A percentile compares a stretch with the other conserved stretches of the same genome.
Evolutionary conservation across 2,797 vertebrate species (phyloP).

Genomic region (Microchirus variegatus): DNA sequence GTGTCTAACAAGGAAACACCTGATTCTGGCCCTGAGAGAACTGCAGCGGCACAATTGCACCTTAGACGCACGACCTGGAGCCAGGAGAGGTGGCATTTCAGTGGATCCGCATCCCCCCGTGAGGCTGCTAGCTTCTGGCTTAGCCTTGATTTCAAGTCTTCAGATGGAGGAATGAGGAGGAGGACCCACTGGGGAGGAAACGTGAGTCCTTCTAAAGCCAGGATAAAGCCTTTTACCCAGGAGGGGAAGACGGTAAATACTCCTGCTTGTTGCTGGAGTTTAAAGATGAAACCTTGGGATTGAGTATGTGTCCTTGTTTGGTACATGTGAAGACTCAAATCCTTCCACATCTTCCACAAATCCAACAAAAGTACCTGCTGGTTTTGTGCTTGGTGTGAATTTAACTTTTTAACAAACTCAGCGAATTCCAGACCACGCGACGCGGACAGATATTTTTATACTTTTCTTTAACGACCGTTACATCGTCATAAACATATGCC

Average conservation of each 20-base stretch:
- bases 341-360: no score
- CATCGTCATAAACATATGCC: no score
- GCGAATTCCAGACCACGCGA: no score
- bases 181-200: constrained; percentile 60
- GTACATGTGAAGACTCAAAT: no score
- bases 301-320: neutral
- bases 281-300: constrained; percentile 32
- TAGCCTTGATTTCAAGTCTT: constrained; percentile 70
- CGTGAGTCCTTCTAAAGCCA: constrained; percentile 57
- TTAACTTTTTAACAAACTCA: no score
- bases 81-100: constrained; percentile 86
- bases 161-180: constrained; percentile 56
- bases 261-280: constrained; percentile 50
- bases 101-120: constrained; percentile 64
- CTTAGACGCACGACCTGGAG: constrained; percentile 76
- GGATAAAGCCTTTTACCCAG: constrained; percentile 77
- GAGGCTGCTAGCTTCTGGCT: constrained; percentile 76
- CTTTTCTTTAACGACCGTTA: no score
- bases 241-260: constrained; percentile 58
- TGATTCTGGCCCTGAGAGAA: constrained; percentile 77
- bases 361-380: no score
- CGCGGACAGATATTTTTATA: no score
- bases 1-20: constrained; percentile 84
- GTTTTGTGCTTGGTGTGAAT: no score
- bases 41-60: constrained; percentile 79